Conservation (phyloP, 2,113 vertebrate genomes). For the Gymnorhina tibicen region DNA sequence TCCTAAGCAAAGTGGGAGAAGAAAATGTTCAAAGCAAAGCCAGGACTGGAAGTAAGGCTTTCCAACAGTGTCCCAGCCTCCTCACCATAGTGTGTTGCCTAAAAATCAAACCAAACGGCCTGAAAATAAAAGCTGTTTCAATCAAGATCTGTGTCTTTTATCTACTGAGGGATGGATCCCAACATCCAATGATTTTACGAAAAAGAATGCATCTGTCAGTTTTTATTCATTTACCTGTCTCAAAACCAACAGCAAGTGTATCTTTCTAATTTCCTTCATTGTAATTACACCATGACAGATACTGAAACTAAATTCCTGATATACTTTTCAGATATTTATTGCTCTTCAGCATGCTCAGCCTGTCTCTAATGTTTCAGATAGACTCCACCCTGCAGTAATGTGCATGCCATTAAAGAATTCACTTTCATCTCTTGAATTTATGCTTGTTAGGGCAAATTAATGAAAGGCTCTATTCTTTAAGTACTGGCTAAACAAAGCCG, state of each 20-base stretch:
- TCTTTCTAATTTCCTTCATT: neutral
- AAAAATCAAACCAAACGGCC: neutral
- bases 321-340: conserved; percentile 23
- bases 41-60: neutral
- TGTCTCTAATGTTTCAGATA: neutral
- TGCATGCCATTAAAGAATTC: conserved; percentile 49
- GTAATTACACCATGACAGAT: neutral
- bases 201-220: neutral
- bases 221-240: neutral
- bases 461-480: conserved; percentile 56
- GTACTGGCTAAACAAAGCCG: conserved; percentile 43
- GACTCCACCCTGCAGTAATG: conserved; percentile 13
- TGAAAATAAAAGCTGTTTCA: neutral
- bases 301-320: neutral
- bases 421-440: conserved; percentile 67
- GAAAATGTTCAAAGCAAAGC: neutral
- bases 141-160: neutral
- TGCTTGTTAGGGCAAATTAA: conserved; percentile 52
- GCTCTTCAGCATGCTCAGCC: neutral
- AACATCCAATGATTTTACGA: neutral
- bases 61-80: neutral
- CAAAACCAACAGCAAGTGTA: neutral
- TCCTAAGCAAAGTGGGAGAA: neutral
- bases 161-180: neutral
- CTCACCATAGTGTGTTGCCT: neutral